Evolutionary conservation across 2,113 vertebrate species (phyloP).

Genomic region (Motacilla alba): DNA sequence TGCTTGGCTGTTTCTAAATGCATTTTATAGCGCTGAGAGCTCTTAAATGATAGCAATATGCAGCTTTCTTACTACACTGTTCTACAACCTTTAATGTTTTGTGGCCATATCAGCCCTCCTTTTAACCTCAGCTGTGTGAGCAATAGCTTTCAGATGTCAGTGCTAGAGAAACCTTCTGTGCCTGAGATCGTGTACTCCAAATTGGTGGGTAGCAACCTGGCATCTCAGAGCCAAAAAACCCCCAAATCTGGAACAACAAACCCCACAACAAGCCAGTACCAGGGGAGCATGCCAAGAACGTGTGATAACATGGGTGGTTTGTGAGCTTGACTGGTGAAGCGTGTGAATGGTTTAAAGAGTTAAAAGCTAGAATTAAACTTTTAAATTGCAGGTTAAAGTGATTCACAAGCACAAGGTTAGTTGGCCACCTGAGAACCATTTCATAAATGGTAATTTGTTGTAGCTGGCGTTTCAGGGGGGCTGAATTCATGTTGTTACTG

Average conservation of each 20-base stretch:
- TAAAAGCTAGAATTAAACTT: not conserved
- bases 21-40: constrained; percentile 16
- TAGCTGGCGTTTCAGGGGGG: not conserved
- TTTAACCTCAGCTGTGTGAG: constrained; percentile 59
- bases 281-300: rapidly evolving
- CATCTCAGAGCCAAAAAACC: rapidly evolving
- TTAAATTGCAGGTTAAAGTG: not conserved
- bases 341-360: not conserved
- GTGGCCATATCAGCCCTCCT: not conserved
- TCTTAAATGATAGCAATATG: constrained; percentile 32
- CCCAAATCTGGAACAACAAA: not conserved
- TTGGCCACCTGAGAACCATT: not conserved
- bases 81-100: not conserved
- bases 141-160: constrained; percentile 66
- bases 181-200: not conserved
- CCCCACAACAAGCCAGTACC: not conserved
- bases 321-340: not conserved
- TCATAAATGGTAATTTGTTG: not conserved
- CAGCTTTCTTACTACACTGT: constrained; percentile 7
- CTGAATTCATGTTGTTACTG: rapidly evolving
- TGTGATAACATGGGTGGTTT: not conserved
- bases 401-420: not conserved
- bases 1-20: constrained; percentile 38
- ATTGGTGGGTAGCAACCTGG: not conserved
- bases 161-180: constrained; percentile 22